Conservation (phyloP, 2,113 vertebrate species). For the Ptyas mucosa region DNA sequence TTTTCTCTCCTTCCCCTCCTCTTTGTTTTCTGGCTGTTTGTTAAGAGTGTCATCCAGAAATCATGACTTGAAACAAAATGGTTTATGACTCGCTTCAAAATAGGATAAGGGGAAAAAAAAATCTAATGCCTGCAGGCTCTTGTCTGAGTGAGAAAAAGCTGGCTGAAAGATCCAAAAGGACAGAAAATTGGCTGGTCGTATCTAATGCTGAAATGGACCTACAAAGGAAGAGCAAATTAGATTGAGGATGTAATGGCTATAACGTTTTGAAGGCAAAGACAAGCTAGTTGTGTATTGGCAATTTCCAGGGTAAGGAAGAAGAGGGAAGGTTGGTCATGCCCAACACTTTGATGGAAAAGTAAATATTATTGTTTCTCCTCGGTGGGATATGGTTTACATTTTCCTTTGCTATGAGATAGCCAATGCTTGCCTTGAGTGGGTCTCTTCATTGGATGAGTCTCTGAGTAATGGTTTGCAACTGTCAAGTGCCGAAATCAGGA, state of each 20-base stretch:
- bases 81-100: constrained; percentile 14
- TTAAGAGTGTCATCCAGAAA: not conserved
- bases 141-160: not conserved
- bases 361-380: not conserved
- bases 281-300: not conserved
- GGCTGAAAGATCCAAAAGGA: constrained; percentile 12
- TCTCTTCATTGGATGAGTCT: not conserved
- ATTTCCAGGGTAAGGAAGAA: not conserved
- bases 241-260: constrained; percentile 26
- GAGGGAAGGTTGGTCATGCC: not conserved
- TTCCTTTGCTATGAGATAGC: not conserved
- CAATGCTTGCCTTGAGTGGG: not conserved
- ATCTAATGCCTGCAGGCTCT: not conserved
- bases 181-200: constrained; percentile 19
- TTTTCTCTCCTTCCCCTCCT: not conserved
- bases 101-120: not conserved
- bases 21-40: not conserved
- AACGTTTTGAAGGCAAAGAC: constrained; percentile 36
- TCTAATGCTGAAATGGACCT: constrained; percentile 18
- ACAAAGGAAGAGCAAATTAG: constrained; percentile 30
- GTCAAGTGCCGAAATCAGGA: too few species aligned
- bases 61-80: not conserved
- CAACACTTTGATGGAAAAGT: not conserved
- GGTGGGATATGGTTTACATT: not conserved
- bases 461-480: not conserved